These are phyloP conservation scores for Zootermopsis nevadensis DNA, from an alignment of 2,888 invertebrate genomes.

Conservation along the genomic window DNA sequence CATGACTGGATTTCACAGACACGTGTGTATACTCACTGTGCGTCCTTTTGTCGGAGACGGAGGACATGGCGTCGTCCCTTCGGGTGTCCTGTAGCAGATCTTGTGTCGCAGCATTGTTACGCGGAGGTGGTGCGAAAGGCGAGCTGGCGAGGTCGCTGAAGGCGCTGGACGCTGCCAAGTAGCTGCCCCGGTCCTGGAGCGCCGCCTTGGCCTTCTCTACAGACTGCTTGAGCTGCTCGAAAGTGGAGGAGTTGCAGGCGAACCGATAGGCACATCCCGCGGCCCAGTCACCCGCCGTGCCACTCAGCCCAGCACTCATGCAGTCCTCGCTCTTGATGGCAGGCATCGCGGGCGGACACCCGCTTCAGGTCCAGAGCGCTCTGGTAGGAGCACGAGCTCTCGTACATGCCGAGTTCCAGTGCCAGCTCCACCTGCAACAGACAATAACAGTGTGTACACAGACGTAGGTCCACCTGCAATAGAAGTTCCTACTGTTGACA, in stretches of 20 bases:
- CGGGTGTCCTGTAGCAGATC: conserved; percentile 41
- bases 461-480: too few species aligned
- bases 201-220: conserved; percentile 92
- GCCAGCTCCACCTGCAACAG: conserved; percentile 28
- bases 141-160: conserved; percentile 68
- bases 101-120: conserved; percentile 38
- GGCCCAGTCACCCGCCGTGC: conserved; percentile 58
- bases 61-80: conserved; percentile 41
- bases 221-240: conserved; percentile 90
- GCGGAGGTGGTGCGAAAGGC: conserved; percentile 50
- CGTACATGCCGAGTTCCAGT: conserved; percentile 74
- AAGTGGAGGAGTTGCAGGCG: conserved; percentile 85
- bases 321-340: conserved; percentile 66
- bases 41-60: conserved; percentile 49
- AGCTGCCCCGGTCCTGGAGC: conserved; percentile 77
- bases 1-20: not conserved
- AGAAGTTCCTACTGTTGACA: too few species aligned
- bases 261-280: conserved; percentile 72
- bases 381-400: conserved; percentile 93
- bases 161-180: conserved; percentile 78
- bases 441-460: not conserved
- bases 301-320: conserved; percentile 58
- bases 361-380: conserved; percentile 83
- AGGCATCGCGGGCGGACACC: conserved; percentile 66
- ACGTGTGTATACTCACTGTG: conserved; percentile 46